Evolutionary conservation across 2,113 vertebrate species (phyloP).

Genomic region (Rana temporaria): DNA sequence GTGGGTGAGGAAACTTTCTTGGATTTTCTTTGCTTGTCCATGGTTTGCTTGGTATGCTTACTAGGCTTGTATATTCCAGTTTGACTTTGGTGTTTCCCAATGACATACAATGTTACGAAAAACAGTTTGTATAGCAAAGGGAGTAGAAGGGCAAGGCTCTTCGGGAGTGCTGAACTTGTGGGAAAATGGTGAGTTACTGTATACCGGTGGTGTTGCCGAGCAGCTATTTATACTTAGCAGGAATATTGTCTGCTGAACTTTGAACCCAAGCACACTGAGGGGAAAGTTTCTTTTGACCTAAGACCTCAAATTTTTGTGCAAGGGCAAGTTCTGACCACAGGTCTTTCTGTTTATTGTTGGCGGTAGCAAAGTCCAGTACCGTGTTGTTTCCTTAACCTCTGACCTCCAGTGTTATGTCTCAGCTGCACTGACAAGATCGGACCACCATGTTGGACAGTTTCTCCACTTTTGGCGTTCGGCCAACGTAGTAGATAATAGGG

Average conservation of each 20-base stretch:
- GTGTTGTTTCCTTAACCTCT: neutral
- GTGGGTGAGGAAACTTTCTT: too few relatives aligned
- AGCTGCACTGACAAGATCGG: slow-evolving; percentile 89
- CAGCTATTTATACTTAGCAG: neutral
- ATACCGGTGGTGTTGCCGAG: neutral
- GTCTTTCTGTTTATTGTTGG: neutral
- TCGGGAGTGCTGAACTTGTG: neutral
- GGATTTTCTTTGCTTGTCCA: too few relatives aligned
- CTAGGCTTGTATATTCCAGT: too few relatives aligned
- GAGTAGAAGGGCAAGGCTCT: neutral
- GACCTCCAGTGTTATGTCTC: slow-evolving; percentile 58
- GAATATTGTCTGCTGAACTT: slow-evolving; percentile 8
- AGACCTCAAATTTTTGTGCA: neutral
- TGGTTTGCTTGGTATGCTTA: too few relatives aligned
- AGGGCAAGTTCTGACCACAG: slow-evolving; percentile 7
- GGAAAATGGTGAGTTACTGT: neutral
- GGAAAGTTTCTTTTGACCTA: neutral
- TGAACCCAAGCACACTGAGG: neutral
- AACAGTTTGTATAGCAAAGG: neutral
- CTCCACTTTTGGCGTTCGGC: slow-evolving; percentile 86
- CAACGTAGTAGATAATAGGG: slow-evolving; percentile 90
- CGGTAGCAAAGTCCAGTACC: slow-evolving; percentile 23
- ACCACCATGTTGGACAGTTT: slow-evolving; percentile 91
- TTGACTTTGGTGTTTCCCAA: too few relatives aligned
- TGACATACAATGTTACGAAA: too few relatives aligned